Conservation (phyloP, 2,888 invertebrate genomes). For the Nezara viridula region DNA sequence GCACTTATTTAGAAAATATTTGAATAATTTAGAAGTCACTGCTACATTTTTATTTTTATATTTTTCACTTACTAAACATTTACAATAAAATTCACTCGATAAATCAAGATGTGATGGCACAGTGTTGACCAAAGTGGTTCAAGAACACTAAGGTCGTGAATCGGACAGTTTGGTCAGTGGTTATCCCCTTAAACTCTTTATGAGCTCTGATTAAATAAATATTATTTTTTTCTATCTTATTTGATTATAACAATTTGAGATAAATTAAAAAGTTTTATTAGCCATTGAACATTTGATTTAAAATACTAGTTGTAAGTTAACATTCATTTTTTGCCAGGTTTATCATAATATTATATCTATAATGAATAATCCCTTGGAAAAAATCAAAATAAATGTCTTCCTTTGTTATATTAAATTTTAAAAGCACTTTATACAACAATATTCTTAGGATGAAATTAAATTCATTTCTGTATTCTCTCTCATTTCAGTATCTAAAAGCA, state of each 20-base stretch:
- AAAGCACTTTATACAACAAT: not conserved
- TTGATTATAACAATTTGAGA: not conserved
- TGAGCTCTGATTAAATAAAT: not conserved
- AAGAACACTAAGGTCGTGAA: too few relatives aligned
- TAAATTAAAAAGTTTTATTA: not conserved
- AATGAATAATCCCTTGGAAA: not conserved
- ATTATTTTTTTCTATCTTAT: too few relatives aligned
- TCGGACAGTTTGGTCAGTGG: not conserved
- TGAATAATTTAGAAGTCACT: not conserved
- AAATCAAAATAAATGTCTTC: not conserved
- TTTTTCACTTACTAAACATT: too few relatives aligned
- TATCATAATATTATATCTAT: not conserved
- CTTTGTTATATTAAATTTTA: not conserved
- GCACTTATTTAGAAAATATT: not conserved
- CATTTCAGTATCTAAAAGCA: constrained; percentile 20
- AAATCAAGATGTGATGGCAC: too few relatives aligned
- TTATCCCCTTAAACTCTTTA: not conserved
- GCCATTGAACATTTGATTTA: not conserved
- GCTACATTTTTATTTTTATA: not conserved
- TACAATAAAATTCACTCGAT: too few relatives aligned
- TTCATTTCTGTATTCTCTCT: not conserved
- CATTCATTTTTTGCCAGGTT: not conserved
- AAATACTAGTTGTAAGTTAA: not conserved
- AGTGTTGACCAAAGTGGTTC: too few relatives aligned
- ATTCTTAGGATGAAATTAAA: not conserved